Evolutionary conservation across 2,888 invertebrate species (phyloP), one percentile per base, ranked within the genome.

Genomic region (Drosophila cognata): DNA sequence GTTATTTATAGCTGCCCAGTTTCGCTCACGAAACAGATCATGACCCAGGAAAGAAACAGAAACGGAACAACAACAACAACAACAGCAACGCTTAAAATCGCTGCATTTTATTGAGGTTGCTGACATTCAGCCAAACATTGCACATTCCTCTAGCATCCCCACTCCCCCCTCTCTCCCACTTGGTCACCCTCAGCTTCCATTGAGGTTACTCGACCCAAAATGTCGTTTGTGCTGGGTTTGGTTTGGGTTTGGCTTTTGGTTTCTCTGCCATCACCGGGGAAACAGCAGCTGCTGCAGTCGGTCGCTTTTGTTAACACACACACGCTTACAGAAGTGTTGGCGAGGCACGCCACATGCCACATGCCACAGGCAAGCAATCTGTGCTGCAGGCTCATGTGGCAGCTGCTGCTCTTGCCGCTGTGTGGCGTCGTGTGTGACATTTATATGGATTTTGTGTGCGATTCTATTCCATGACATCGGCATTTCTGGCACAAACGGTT

Each of bases 41-140:
- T 92, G 92, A 92, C 92, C 93, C 92, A 92, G 92, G 92, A 92
- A 92, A 80, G 91, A 78, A 91, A 89, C 89, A 90, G 83, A 90
- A 91, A 87, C 88, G 89, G 85, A 21, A 21, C 89, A 88, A 87
- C 89, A 90, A 85, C 85, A 88, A 84, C 88, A 90, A 21, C 21
- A 21, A 84, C 89, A 90, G 87, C 90, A 89, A 86, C 87, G 87
- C 82, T 90, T 56, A 73, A 88, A 91, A 88, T 89, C 84, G 91
- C 89, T 85, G 88, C 91, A 91, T 91, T 92, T 88, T 91, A 91
- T 88, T 88, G 87, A 89, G 89, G 91, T 85, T 84, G 89, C 91
- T 87, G 91, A 83, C 89, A 91, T 85, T 91, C 83, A 82, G 58
- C 65, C 79, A 76, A 77, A 75, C 79, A 67, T 76, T 74, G 71